Evolutionary conservation across 2,113 vertebrate genomes (phyloP).

Genomic region (Oryzias celebensis): DNA sequence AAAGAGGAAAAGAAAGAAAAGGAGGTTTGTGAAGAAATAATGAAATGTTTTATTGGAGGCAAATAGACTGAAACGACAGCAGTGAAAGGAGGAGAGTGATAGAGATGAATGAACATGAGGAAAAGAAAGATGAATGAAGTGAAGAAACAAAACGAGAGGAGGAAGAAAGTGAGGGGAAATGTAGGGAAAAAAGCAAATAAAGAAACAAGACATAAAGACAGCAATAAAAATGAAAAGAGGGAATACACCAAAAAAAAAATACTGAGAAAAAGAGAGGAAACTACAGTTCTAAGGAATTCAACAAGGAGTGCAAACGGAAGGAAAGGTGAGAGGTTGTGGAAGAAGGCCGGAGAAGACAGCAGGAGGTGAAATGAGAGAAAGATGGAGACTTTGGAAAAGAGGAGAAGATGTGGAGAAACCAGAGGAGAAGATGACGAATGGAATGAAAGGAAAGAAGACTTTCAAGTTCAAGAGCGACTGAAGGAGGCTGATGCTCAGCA

Average conservation of each 20-base stretch:
- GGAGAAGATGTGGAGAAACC: not conserved
- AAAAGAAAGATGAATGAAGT: no score
- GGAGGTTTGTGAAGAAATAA: not conserved
- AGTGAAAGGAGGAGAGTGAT: not conserved
- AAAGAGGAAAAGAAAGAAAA: not conserved
- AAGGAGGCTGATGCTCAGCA: slow-evolving; percentile 14
- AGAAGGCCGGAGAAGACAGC: not conserved
- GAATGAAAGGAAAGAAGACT: not conserved
- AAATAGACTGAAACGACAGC: slow-evolving; percentile 6
- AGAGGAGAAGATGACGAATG: not conserved
- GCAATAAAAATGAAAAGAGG: not conserved
- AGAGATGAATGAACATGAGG: not conserved
- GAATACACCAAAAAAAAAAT: not conserved
- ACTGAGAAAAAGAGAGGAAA: not conserved
- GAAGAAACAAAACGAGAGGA: not conserved
- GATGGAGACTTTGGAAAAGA: not conserved
- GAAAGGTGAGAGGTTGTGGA: not conserved
- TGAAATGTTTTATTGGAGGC: not conserved
- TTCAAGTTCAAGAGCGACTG: slow-evolving; percentile 40
- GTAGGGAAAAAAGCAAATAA: not conserved
- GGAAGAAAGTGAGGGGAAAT: not conserved
- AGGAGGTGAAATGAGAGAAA: not conserved
- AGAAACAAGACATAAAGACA: not conserved
- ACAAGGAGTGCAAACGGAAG: not conserved
- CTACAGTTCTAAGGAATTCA: not conserved